These are phyloP conservation scores for Pelosia muscerda DNA, from an alignment of 2,888 invertebrate species.

Conservation along the genomic window DNA sequence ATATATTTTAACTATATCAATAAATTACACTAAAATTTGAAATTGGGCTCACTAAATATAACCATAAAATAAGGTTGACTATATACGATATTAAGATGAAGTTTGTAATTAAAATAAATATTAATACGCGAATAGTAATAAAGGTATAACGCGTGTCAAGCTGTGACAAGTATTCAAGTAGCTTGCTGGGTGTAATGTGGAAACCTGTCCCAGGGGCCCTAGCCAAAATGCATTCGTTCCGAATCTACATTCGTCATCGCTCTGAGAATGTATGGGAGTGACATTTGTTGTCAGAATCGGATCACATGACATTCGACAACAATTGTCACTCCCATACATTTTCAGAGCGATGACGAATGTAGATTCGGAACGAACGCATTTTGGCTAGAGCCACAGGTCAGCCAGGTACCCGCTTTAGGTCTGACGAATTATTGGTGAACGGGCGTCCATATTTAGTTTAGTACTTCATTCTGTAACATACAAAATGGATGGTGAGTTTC, in stretches of 20 bases:
- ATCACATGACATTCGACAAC: no score
- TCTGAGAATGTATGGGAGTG: no score
- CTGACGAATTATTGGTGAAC: not conserved
- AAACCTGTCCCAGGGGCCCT: not conserved
- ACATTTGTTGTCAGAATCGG: no score
- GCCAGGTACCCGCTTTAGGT: not conserved
- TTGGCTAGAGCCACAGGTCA: no score
- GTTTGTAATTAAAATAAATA: conserved; percentile 14
- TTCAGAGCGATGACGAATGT: no score
- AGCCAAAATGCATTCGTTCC: no score
- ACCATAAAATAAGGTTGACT: conserved; percentile 8
- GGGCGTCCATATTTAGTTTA: not conserved
- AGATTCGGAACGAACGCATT: no score
- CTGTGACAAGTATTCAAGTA: conserved; percentile 13
- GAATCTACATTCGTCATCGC: no score
- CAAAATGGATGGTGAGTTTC: not conserved
- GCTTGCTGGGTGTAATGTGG: conserved; percentile 2
- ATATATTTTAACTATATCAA: not conserved
- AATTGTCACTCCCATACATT: no score
- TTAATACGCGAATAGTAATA: conserved; percentile 10
- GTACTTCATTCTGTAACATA: not conserved
- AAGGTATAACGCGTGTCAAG: conserved; percentile 15
- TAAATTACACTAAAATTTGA: not conserved
- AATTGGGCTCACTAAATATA: not conserved
- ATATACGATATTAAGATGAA: conserved; percentile 6